Percentiles rank a stretch among this genome's conserved stretches.
Conservation (phyloP, 1,140 invertebrate species). For the Leguminivora glycinivorella region DNA sequence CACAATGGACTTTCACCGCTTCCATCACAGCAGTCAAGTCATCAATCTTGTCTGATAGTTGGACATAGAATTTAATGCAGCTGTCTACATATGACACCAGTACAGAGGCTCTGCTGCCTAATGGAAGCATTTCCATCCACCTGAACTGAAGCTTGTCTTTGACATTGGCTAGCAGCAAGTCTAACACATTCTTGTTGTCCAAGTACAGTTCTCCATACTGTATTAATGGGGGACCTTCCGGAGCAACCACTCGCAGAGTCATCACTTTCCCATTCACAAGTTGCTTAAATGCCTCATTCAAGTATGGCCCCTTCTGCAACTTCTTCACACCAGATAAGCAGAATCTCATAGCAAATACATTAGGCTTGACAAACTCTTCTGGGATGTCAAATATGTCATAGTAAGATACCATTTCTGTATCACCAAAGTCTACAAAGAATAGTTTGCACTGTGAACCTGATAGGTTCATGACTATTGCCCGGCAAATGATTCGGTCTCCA, state of each 20-base stretch:
- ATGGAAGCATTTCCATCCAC: constrained; percentile 73
- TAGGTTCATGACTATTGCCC: constrained; percentile 86
- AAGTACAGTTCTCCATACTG: constrained; percentile 85
- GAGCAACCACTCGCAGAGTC: constrained; percentile 81
- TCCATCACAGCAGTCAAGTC: constrained; percentile 80
- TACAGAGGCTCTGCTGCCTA: constrained; percentile 79
- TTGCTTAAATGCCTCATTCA: constrained; percentile 85
- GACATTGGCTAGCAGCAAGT: constrained; percentile 74
- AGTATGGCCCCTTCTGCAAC: constrained; percentile 81
- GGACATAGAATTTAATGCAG: constrained; percentile 85
- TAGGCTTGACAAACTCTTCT: constrained; percentile 82
- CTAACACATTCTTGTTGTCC: constrained; percentile 79
- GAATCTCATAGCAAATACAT: constrained; percentile 86
- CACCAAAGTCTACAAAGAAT: constrained; percentile 89
- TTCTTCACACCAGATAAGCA: constrained; percentile 84
- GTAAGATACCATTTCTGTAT: constrained; percentile 84
- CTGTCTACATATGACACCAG: constrained; percentile 85
- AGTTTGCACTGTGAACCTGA: constrained; percentile 82
- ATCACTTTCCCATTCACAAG: constrained; percentile 82
- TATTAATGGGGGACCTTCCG: constrained; percentile 83
- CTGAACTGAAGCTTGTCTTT: constrained; percentile 71
- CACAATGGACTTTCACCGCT: constrained; percentile 73
- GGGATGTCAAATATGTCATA: constrained; percentile 87
- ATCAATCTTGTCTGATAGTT: constrained; percentile 80
- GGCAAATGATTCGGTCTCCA: constrained; percentile 82